Evolutionary conservation across 2,888 invertebrate genomes (phyloP), one percentile per base, ranked within the genome.

Genomic region (Athripsodes cinereus): DNA sequence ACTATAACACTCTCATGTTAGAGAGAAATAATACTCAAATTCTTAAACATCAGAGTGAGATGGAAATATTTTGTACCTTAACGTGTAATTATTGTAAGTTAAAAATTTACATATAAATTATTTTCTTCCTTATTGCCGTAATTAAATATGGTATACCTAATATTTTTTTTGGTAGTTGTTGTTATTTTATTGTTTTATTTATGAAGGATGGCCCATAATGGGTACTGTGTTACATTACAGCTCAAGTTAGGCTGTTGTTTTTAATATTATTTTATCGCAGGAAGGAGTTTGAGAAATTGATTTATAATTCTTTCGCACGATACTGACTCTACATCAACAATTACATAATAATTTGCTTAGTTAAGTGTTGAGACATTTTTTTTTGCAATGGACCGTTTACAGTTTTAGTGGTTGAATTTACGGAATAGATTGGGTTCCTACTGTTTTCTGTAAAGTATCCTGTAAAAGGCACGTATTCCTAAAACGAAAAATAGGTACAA

Each of bases 31-130:
- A 16, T 3, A 13, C 13, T 3, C 3, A 3, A 40, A n/a, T 8
- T 8, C 8, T 31, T 11, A 31, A 11, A 31, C 6, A 19, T n/a
- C 6, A 20, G 31, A 51, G 52, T 10, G 34, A 19, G 51, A 18
- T 18, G 10, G 22, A 31, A 19, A 16, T 18, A 40, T n/a, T n/a
- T n/a, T n/a, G n/a, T 26, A 16, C 21, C 50, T 31, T 26, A 58
- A 56, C 56, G 46, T 58, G 55, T 61, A 61, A 61, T 61, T 61
- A 61, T 58, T 40, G 61, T 52, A 53, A 55, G 53, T 61, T n/a
- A 40, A 40, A 58, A 61, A 61, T 61, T 61, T 61, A 58, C 58
- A 61, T 61, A 58, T 58, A 61, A 58, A 61, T 58, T 56, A 61
- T 61, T 52, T 55, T 52, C 49, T 61, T 21, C 21, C 21, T 47